These are phyloP conservation scores for Euura lappo DNA, from an alignment of 1,140 invertebrate species.

Conservation along the genomic window DNA sequence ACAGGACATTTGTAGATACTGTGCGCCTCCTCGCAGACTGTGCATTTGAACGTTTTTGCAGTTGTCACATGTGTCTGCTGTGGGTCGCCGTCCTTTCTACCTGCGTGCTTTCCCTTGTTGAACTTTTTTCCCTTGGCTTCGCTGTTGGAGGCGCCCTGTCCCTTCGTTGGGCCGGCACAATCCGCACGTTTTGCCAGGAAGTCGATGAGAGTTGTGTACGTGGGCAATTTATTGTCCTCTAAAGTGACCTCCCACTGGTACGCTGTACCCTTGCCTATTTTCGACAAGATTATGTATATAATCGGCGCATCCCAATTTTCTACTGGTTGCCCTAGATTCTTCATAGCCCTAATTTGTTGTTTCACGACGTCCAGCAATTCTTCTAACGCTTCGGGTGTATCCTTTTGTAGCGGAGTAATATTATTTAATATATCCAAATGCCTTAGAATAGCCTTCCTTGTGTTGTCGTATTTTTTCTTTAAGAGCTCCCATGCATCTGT, in stretches of 20 bases:
- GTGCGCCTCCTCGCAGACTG: not conserved
- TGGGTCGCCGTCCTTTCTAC: not conserved
- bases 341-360: conserved; percentile 28
- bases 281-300: conserved; percentile 20
- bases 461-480: conserved; percentile 47
- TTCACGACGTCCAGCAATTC: conserved; percentile 23
- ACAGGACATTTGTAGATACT: conserved; percentile 2
- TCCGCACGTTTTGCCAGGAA: conserved; percentile 18
- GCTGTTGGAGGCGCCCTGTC: not conserved
- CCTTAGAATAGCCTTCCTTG: conserved; percentile 40
- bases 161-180: conserved; percentile 12
- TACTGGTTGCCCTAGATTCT: conserved; percentile 22
- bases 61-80: not conserved
- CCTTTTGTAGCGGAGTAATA: conserved; percentile 25
- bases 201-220: conserved; percentile 8
- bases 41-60: not conserved
- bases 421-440: conserved; percentile 40
- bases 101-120: not conserved
- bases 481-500: conserved; percentile 43
- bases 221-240: conserved; percentile 8
- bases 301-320: conserved; percentile 29
- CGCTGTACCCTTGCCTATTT: conserved; percentile 13
- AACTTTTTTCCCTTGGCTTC: not conserved
- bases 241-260: conserved; percentile 19
- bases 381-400: conserved; percentile 25